phyloP scores from a whole-genome alignment of 1,140 invertebrate species.

The Coelopa frigida region DNA sequence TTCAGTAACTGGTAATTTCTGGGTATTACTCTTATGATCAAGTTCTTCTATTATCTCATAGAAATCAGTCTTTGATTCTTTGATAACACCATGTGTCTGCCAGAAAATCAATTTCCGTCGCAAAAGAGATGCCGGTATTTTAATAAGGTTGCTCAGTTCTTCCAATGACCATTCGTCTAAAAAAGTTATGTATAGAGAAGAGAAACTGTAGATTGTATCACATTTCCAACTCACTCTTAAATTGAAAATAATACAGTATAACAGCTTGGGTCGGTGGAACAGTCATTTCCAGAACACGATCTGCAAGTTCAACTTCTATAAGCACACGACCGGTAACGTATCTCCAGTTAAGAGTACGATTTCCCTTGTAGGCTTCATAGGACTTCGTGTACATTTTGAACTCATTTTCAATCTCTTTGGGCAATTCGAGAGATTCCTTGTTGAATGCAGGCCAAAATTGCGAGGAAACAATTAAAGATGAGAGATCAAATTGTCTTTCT shows the following conservation, averaged over 20 bases:
- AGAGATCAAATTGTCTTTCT: conserved; percentile 48
- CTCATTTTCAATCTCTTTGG: conserved; percentile 69
- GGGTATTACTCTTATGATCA: conserved; percentile 47
- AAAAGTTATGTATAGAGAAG: conserved; percentile 1
- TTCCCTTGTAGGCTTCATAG: conserved; percentile 90
- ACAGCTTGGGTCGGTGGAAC: conserved; percentile 91
- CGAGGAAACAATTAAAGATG: conserved; percentile 88
- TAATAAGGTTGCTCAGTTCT: conserved; percentile 74
- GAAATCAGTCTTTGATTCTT: conserved; percentile 65
- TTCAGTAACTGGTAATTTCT: conserved; percentile 41
- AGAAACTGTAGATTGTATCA: not conserved
- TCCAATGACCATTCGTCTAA: conserved; percentile 69
- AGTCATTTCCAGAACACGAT: conserved; percentile 70
- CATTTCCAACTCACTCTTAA: conserved; percentile 58
- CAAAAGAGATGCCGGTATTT: conserved; percentile 73
- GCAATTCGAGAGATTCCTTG: conserved; percentile 86
- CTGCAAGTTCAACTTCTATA: conserved; percentile 84
- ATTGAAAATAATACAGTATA: conserved; percentile 90
- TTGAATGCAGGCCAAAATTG: conserved; percentile 98
- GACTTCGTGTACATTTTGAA: conserved; percentile 83
- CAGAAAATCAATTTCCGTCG: conserved; percentile 83
- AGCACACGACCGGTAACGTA: conserved; percentile 86
- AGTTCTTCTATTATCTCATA: conserved; percentile 74
- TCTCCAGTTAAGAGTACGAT: conserved; percentile 90
- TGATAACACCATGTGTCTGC: conserved; percentile 79